These are phyloP conservation scores for Tetramorium simillimum DNA, from an alignment of 1,140 invertebrate genomes.

Conservation along the genomic window DNA sequence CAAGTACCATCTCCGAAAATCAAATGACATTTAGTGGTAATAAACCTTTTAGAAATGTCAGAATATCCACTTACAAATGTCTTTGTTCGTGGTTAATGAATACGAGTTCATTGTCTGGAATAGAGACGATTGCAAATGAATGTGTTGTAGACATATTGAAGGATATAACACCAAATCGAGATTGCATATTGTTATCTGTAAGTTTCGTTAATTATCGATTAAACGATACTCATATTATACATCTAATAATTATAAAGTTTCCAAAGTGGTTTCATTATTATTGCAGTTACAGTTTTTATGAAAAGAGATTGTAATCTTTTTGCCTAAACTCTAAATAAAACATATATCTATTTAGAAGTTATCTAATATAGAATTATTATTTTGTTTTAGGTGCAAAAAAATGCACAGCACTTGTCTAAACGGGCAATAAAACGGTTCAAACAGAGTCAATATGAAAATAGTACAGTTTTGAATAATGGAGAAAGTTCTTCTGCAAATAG, in stretches of 20 bases:
- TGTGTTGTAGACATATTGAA: slow-evolving; percentile 69
- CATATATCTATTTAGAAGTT: background rate
- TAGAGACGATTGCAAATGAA: slow-evolving; percentile 73
- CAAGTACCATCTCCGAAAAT: slow-evolving; percentile 39
- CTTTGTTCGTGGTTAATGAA: slow-evolving; percentile 70
- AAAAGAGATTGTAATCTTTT: too few relatives aligned
- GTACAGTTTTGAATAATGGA: slow-evolving; percentile 59
- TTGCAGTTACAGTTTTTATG: too few relatives aligned
- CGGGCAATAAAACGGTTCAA: slow-evolving; percentile 75
- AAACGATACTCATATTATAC: background rate
- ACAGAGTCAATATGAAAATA: slow-evolving; percentile 75
- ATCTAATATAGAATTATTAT: background rate
- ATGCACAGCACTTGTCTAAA: slow-evolving; percentile 77
- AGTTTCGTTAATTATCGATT: slow-evolving; percentile 43
- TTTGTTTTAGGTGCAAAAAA: slow-evolving; percentile 71
- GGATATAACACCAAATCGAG: slow-evolving; percentile 74
- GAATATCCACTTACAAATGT: slow-evolving; percentile 72
- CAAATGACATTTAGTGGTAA: slow-evolving; percentile 56
- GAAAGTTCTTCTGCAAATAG: slow-evolving; percentile 36
- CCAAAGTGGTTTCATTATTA: background rate
- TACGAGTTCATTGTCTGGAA: slow-evolving; percentile 66
- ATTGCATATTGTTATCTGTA: slow-evolving; percentile 71
- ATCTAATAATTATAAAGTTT: background rate
- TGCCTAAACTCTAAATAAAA: background rate
- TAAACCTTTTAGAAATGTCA: slow-evolving; percentile 73